Conservation (phyloP, 1,140 invertebrate genomes). For the Vollenhovia emeryi region DNA sequence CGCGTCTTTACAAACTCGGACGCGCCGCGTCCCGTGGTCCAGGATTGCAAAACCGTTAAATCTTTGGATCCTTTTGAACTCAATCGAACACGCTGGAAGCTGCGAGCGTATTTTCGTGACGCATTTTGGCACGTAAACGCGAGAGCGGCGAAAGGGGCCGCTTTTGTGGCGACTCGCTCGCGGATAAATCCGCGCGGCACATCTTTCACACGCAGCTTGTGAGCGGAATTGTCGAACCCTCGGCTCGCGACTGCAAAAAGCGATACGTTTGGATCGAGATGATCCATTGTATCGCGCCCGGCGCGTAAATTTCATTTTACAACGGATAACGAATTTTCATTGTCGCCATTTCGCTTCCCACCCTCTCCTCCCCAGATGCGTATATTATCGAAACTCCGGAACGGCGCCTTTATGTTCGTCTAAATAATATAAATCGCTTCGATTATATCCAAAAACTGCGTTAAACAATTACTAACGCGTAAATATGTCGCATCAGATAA, state of each 20-base stretch:
- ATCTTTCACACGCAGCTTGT: slow-evolving; percentile 68
- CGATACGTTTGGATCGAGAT: slow-evolving; percentile 72
- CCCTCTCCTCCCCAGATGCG: slow-evolving; percentile 22
- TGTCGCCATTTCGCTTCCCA: slow-evolving; percentile 42
- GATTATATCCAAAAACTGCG: slow-evolving; percentile 36
- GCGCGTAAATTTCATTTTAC: slow-evolving; percentile 62
- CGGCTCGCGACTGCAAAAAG: slow-evolving; percentile 67
- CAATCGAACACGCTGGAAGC: slow-evolving; percentile 32
- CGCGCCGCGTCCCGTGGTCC: background rate
- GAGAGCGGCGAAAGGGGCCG: slow-evolving; percentile 35
- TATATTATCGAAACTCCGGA: slow-evolving; percentile 25
- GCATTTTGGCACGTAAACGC: slow-evolving; percentile 53
- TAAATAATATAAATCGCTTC: slow-evolving; percentile 53
- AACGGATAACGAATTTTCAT: slow-evolving; percentile 63
- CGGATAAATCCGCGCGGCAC: slow-evolving; percentile 68
- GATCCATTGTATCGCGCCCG: slow-evolving; percentile 71
- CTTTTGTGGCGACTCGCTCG: slow-evolving; percentile 64
- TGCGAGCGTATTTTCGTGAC: slow-evolving; percentile 29
- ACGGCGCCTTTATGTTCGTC: slow-evolving; percentile 12
- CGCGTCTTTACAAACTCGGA: slow-evolving; percentile 37
- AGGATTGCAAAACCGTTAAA: slow-evolving; percentile 44
- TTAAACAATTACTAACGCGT: slow-evolving; percentile 21
- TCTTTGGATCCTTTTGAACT: slow-evolving; percentile 46
- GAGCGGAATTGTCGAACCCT: slow-evolving; percentile 64
- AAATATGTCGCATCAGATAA: slow-evolving; percentile 20